Evolutionary conservation across 2,888 invertebrate species (phyloP), one percentile per base, ranked within the genome.

Genomic region (Lochmaea crataegi): DNA sequence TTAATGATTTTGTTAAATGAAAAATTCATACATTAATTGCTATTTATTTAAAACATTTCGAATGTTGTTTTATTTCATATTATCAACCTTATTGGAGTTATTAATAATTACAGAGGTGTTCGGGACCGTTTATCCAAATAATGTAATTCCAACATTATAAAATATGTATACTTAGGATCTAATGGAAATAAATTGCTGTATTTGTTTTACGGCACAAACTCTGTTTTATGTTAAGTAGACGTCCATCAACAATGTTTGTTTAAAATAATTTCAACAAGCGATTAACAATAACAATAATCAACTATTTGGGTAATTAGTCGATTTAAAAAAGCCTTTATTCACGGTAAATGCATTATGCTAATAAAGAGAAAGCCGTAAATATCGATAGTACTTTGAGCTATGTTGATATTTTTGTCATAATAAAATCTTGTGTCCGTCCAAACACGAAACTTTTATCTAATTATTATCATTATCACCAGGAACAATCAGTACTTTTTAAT

Each of bases 101-200:
- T 67, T 57, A 67, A 67, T 67, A 53, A 67, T 67, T 67, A 41
- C 38, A 65, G 57, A 67, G 67, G 57, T 57, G 51, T 42, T 56
- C 66, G 32, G 66, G 66, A 14, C 53, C 51, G 67, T 67, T 67
- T 67, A 67, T 57, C 57, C 67, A 67, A 51, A 67, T 51, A 67
- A 57, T 67, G 57, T 32, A 51, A 56, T 51, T 57, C 56, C 57
- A 51, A 67, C 26, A 53, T 67, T 42, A 67, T 57, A 67, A 67
- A 66, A 66, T 66, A 66, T 66, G 56, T 66, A 66, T 41, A 66
- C 66, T 32, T 22, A 66, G 66, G 66, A 66, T 56, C 12, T 56
- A 53, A 41, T 66, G 66, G 56, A 56, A 66, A 66, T 66, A 66
- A 66, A 66, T 66, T 66, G 56, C 12, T 32, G 53, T 65, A 65